Evolutionary conservation across 1,140 invertebrate species (phyloP).

Genomic region (Drosophila murphyi): DNA sequence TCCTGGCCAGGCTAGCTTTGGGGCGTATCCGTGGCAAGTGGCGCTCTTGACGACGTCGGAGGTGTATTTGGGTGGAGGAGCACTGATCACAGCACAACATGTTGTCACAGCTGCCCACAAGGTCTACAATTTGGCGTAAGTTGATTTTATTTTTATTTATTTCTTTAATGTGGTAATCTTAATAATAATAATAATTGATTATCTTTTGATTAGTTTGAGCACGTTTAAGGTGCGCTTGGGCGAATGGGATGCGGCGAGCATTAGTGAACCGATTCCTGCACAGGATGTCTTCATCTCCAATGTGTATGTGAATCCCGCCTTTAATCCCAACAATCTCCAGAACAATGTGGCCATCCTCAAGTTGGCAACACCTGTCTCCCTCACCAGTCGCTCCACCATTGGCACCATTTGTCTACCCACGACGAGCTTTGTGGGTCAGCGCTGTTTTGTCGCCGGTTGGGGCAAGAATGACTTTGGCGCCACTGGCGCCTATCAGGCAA

Average conservation of each 20-base stretch:
- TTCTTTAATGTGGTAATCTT: too few relatives aligned
- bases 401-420: constrained; percentile 89
- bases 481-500: constrained; percentile 88
- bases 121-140: constrained; percentile 87
- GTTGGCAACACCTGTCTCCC: constrained; percentile 86
- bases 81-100: constrained; percentile 87
- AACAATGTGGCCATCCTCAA: constrained; percentile 90
- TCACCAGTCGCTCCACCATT: constrained; percentile 87
- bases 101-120: constrained; percentile 90
- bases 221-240: constrained; percentile 88
- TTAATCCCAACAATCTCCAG: constrained; percentile 87
- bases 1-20: constrained; percentile 73
- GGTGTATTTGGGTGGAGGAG: constrained; percentile 89
- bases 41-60: constrained; percentile 85
- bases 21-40: constrained; percentile 82
- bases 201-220: constrained; percentile 45
- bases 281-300: constrained; percentile 86
- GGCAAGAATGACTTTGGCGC: constrained; percentile 91
- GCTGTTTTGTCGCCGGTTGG: constrained; percentile 92
- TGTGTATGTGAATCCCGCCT: constrained; percentile 88
- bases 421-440: constrained; percentile 86
- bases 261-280: constrained; percentile 87
- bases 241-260: constrained; percentile 88
- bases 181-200: neutral
- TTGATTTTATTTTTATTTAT: constrained; percentile 19